These are phyloP conservation scores for Leucoraja erinaceus DNA, from an alignment of 2,113 vertebrate species.

Conservation along the genomic window DNA sequence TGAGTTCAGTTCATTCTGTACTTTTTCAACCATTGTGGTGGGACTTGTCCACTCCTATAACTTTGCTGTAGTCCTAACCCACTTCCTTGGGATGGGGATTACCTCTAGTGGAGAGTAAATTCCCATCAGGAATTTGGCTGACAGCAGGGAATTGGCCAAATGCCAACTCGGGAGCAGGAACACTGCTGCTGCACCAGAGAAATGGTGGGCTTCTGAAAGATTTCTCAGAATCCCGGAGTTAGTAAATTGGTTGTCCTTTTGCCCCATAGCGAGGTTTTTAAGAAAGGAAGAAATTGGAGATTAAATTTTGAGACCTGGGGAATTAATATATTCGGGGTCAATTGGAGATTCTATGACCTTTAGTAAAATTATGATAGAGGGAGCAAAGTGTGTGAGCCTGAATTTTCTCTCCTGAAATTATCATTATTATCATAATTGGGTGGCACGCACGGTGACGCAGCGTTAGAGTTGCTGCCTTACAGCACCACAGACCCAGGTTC, in stretches of 20 bases:
- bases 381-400: neutral
- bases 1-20: neutral
- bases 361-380: neutral
- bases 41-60: neutral
- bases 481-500: no score
- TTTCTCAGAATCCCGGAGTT: neutral
- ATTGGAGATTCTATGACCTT: neutral
- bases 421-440: neutral
- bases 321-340: neutral
- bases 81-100: neutral
- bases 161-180: no score
- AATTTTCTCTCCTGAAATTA: neutral
- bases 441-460: no score
- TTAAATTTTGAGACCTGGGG: neutral
- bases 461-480: no score
- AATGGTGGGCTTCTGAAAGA: neutral
- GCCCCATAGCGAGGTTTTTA: neutral
- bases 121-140: neutral
- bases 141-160: neutral
- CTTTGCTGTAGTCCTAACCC: neutral
- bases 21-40: neutral
- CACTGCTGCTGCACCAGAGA: neutral
- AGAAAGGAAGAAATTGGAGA: neutral
- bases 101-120: neutral
- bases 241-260: neutral